Evolutionary conservation across 2,888 invertebrate genomes (phyloP).

Genomic region (Drosophila putrida): DNA sequence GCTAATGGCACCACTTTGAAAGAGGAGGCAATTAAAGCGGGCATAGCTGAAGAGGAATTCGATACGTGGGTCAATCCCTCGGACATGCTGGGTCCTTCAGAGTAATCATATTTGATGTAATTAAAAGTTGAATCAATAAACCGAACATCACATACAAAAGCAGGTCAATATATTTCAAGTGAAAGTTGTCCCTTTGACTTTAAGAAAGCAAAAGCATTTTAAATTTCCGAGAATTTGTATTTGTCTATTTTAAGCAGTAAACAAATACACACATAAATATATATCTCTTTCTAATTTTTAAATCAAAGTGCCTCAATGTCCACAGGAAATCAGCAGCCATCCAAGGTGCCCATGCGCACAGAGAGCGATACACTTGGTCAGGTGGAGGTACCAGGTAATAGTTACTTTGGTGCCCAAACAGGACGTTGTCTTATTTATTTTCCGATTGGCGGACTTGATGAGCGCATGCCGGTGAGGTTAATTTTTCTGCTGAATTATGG

Average conservation of each 20-base stretch:
- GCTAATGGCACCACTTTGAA: slow-evolving; percentile 94
- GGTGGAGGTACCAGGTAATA: slow-evolving; percentile 94
- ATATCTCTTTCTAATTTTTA: background rate
- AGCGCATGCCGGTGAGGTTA: slow-evolving; percentile 95
- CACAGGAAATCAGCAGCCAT: too few species aligned
- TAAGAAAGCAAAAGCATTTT: too few species aligned
- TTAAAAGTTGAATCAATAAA: background rate
- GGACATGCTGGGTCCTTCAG: slow-evolving; percentile 28
- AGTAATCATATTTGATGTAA: background rate
- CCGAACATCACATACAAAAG: too few species aligned
- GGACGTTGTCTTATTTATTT: slow-evolving; percentile 97
- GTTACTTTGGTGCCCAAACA: slow-evolving; percentile 98
- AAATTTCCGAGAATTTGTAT: too few species aligned
- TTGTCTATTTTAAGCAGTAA: background rate
- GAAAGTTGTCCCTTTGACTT: background rate
- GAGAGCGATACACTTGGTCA: slow-evolving; percentile 97
- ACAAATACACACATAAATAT: background rate
- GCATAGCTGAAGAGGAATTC: slow-evolving; percentile 93
- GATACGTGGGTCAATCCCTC: slow-evolving; percentile 90
- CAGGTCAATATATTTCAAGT: too few species aligned
- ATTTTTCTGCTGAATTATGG: background rate
- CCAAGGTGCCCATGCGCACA: slow-evolving; percentile 51
- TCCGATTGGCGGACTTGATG: slow-evolving; percentile 95
- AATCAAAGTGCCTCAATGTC: background rate
- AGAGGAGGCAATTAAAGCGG: slow-evolving; percentile 93